Evolutionary conservation across 2,113 vertebrate species (phyloP).

Genomic region (Glaucomys volans): DNA sequence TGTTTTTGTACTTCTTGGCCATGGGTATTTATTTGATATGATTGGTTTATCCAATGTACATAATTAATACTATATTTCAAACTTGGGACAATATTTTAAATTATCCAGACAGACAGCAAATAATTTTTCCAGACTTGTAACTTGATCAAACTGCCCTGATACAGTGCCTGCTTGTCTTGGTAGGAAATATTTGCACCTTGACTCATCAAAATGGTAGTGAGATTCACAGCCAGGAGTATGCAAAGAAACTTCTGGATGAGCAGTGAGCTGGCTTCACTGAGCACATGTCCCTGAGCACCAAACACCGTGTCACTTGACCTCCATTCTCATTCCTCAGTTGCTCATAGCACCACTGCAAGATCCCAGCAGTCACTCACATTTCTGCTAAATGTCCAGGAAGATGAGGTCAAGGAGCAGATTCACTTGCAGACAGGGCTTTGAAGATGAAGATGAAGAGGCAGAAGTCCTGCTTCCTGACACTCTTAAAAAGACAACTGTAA

Average conservation of each 20-base stretch:
- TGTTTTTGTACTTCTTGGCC: background rate
- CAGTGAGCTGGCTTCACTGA: background rate
- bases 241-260: background rate
- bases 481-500: background rate
- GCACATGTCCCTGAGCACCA: background rate
- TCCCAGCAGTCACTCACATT: background rate
- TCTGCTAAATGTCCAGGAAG: background rate
- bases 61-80: background rate
- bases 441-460: background rate
- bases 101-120: background rate
- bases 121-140: background rate
- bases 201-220: background rate
- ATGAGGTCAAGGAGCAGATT: background rate
- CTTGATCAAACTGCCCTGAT: background rate
- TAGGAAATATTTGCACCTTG: background rate
- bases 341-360: rapidly evolving
- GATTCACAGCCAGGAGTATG: background rate
- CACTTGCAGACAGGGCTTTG: background rate
- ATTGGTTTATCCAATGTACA: background rate
- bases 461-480: background rate
- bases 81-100: background rate
- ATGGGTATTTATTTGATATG: background rate
- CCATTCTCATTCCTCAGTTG: background rate
- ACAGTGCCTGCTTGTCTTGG: background rate
- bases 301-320: background rate